Percentiles rank a stretch among this genome's conserved stretches.
Conservation (phyloP, 30 jellyfish, hydroid and myxozoan species). For the Clytia hemisphaerica region DNA sequence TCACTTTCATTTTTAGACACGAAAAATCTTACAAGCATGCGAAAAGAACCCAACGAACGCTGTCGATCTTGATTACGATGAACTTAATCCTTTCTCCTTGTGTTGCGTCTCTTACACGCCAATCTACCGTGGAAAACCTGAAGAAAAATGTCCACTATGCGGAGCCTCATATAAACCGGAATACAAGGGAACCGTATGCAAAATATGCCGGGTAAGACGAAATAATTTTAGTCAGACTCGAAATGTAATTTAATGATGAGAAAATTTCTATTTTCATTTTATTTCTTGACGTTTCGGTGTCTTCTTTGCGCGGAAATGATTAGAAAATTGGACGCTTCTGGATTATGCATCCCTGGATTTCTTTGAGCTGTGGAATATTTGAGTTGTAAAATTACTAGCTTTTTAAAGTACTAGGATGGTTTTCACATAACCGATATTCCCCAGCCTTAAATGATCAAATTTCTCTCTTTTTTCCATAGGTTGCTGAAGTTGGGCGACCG, state of each 20-base stretch:
- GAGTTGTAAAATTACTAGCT: no score
- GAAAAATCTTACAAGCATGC: conserved; percentile 92
- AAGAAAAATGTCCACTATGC: conserved; percentile 89
- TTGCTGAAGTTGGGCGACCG: conserved; percentile 91
- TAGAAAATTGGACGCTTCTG: no score
- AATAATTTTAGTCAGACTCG: not conserved
- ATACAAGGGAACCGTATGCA: conserved; percentile 75
- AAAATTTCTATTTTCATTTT: not conserved
- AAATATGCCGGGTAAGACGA: conserved; percentile 70
- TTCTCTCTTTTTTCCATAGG: conserved; percentile 29
- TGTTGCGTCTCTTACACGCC: conserved; percentile 81
- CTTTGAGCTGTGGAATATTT: no score
- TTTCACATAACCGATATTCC: no score
- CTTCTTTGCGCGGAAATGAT: no score
- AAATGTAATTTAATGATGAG: not conserved
- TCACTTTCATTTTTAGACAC: conserved; percentile 55
- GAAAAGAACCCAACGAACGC: conserved; percentile 91
- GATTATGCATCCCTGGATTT: no score
- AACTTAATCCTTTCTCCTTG: conserved; percentile 81
- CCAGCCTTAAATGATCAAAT: no score
- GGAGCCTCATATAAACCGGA: conserved; percentile 72
- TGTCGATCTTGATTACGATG: conserved; percentile 81
- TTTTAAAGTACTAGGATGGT: no score
- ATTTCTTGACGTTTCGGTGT: no score
- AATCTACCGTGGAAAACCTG: conserved; percentile 96